Evolutionary conservation across 2,797 vertebrate genomes (phyloP).

Genomic region (Myripristis jacobus): DNA sequence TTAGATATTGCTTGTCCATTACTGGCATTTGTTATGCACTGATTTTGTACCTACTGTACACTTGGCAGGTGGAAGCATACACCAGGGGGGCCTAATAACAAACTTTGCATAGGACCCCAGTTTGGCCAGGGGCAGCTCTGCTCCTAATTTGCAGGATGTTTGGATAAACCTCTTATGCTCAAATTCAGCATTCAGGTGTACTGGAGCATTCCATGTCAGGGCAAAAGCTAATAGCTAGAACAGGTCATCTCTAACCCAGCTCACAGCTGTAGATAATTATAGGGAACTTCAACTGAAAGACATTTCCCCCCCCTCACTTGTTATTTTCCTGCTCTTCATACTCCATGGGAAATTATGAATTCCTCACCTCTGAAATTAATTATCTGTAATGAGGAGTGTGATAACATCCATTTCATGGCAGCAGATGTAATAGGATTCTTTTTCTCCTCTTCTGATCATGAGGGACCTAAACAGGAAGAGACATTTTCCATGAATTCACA

Average conservation of each 20-base stretch:
- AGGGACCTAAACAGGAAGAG: conserved; percentile 11
- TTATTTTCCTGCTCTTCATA: conserved; percentile 15
- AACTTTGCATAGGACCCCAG: too few relatives aligned
- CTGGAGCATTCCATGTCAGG: background rate
- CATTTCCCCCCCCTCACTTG: conserved; percentile 20
- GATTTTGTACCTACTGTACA: too few relatives aligned
- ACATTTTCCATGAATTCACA: conserved; percentile 15
- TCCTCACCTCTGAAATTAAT: conserved; percentile 49
- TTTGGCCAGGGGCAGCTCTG: too few relatives aligned
- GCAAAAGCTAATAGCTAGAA: conserved; percentile 1
- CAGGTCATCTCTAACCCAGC: conserved; percentile 19
- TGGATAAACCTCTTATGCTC: conserved; percentile 19
- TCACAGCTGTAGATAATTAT: conserved; percentile 49
- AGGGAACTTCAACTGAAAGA: conserved; percentile 16
- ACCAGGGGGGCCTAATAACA: too few relatives aligned
- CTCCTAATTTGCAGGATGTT: background rate
- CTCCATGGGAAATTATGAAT: conserved; percentile 24
- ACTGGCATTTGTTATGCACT: too few relatives aligned
- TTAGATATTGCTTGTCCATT: too few relatives aligned
- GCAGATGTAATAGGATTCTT: conserved; percentile 35
- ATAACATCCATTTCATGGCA: conserved; percentile 47
- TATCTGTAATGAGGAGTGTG: conserved; percentile 48
- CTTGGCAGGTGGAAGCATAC: too few relatives aligned
- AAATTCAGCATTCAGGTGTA: conserved; percentile 8
- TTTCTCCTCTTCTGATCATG: conserved; percentile 45